A percentile compares a stretch with the other conserved stretches of the same genome.
Conservation (phyloP, 2,113 vertebrate genomes). For the Neodon shergylaensis region DNA sequence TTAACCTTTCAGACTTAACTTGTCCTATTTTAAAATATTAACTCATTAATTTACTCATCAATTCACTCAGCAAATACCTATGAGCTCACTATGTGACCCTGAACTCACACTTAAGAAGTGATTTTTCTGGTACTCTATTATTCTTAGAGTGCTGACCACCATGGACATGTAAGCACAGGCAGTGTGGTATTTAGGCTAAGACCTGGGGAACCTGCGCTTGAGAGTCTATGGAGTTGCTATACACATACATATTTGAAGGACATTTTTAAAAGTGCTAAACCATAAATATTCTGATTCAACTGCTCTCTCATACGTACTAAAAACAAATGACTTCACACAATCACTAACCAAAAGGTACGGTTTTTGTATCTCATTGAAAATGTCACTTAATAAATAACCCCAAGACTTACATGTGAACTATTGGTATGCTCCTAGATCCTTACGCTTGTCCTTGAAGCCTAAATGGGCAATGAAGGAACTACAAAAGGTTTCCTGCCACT, state of each 20-base stretch:
- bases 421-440: constrained; percentile 59
- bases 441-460: constrained; percentile 69
- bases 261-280: constrained; percentile 70
- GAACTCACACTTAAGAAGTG: not conserved
- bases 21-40: not conserved
- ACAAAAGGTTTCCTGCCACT: constrained; percentile 1
- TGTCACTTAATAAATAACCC: constrained; percentile 80
- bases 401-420: constrained; percentile 74
- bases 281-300: constrained; percentile 79
- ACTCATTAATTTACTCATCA: not conserved
- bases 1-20: not conserved
- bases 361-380: constrained; percentile 75
- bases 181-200: constrained; percentile 22
- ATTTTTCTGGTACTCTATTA: not conserved
- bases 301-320: constrained; percentile 64
- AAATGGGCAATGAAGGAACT: constrained; percentile 44
- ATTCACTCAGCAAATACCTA: constrained; percentile 17
- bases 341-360: constrained; percentile 62
- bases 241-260: constrained; percentile 69
- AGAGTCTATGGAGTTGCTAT: constrained; percentile 52
- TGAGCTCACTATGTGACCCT: not conserved
- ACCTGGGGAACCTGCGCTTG: constrained; percentile 46
- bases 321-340: constrained; percentile 77
- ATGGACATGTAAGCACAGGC: not conserved
- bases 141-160: not conserved